Conservation (phyloP, 2,113 vertebrate genomes). For the Vulpes lagopus region DNA sequence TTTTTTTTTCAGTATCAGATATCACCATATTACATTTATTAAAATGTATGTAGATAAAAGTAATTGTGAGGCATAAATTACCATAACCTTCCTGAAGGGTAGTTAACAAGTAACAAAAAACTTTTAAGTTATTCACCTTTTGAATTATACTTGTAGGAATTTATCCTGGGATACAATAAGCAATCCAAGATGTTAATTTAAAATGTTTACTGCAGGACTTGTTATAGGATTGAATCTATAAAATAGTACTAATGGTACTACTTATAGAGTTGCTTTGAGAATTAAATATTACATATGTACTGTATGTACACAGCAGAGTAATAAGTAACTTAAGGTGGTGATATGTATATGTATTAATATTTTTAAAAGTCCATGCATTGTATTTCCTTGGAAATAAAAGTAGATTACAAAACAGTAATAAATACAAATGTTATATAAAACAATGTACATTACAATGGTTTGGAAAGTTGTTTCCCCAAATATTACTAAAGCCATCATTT, state of each 20-base stretch:
- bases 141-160: background rate
- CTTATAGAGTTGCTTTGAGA: background rate
- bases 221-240: conserved; percentile 1
- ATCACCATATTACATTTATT: background rate
- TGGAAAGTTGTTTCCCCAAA: background rate
- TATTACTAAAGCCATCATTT: background rate
- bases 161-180: conserved; percentile 2
- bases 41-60: background rate
- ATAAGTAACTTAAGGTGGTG: background rate
- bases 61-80: background rate
- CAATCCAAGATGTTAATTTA: background rate
- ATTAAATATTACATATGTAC: background rate
- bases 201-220: background rate
- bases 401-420: background rate
- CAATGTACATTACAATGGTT: background rate
- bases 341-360: background rate
- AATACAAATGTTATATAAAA: conserved; percentile 49
- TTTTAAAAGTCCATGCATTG: background rate
- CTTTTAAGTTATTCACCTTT: background rate
- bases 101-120: background rate
- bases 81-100: background rate
- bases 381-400: conserved; percentile 42
- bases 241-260: background rate
- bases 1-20: background rate
- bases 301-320: background rate